Evolutionary conservation across 2,797 vertebrate genomes (phyloP).

Genomic region (Zenarchopterus dispar): DNA sequence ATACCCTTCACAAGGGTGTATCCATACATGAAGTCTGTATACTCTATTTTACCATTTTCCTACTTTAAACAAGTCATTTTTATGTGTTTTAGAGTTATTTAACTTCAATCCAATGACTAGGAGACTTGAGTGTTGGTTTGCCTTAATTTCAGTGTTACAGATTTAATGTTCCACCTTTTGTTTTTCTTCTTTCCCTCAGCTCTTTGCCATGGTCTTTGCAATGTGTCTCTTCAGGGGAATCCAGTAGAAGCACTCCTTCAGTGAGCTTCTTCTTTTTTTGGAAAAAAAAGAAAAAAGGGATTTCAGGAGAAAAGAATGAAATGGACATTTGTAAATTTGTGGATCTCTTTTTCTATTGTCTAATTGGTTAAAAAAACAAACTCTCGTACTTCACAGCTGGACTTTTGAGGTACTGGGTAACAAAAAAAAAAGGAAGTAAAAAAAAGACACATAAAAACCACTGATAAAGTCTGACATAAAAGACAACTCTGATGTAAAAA

Average conservation of each 20-base stretch:
- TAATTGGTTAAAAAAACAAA: conserved; percentile 70
- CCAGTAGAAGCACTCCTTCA: conserved; percentile 82
- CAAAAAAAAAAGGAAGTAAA: conserved; percentile 45
- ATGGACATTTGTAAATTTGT: conserved; percentile 78
- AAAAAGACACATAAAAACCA: conserved; percentile 35
- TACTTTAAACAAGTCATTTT: not conserved
- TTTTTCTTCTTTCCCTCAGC: conserved; percentile 74
- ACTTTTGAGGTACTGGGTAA: conserved; percentile 85
- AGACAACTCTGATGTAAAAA: conserved; percentile 68
- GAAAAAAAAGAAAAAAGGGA: conserved; percentile 68
- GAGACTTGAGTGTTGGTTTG: too few species aligned
- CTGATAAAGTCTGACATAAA: conserved; percentile 50
- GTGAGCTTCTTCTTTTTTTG: conserved; percentile 56
- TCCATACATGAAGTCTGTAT: too few species aligned
- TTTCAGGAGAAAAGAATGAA: conserved; percentile 64
- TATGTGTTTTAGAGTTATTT: too few species aligned
- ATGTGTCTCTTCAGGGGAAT: conserved; percentile 98
- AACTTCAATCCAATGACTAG: too few species aligned
- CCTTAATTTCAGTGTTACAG: too few species aligned
- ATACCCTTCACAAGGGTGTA: too few species aligned
- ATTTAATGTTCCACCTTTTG: not conserved
- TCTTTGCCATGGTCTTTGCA: conserved; percentile 95
- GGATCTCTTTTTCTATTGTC: conserved; percentile 80
- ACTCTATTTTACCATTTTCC: too few species aligned
- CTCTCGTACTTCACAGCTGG: conserved; percentile 91